Conservation (phyloP, 2,888 invertebrate species). For the Ypsolopha scabrella region DNA sequence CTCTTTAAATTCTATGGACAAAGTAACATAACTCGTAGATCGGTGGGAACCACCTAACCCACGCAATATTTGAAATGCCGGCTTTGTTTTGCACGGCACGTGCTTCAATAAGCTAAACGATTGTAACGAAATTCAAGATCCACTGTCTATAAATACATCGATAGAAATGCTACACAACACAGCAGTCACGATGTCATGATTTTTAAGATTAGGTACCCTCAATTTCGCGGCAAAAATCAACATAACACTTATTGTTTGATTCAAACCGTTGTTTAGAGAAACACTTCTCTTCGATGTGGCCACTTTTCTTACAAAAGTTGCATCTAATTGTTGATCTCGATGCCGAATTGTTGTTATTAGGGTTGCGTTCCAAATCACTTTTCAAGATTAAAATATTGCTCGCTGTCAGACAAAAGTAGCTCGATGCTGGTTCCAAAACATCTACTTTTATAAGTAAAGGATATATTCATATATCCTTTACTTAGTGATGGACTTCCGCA, state of each 20-base stretch:
- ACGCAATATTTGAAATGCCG: background rate
- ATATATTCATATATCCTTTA: no score
- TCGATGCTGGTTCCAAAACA: no score
- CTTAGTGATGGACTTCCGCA: no score
- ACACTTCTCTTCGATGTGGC: background rate
- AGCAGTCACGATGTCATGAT: conserved; percentile 5
- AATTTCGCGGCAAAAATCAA: background rate
- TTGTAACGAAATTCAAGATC: conserved; percentile 5
- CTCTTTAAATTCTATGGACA: conserved; percentile 1
- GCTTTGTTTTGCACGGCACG: background rate
- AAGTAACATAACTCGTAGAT: background rate
- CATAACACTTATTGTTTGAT: background rate
- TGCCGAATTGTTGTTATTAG: background rate
- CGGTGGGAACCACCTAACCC: background rate
- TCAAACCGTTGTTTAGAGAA: background rate
- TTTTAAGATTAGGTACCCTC: background rate
- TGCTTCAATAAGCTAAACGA: conserved; percentile 1
- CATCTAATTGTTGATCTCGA: background rate
- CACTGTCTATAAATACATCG: conserved; percentile 10
- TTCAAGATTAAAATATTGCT: no score
- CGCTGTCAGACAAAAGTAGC: no score
- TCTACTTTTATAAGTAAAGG: no score
- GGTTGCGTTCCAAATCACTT: background rate
- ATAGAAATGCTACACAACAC: conserved; percentile 10
- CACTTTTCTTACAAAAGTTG: background rate